Base-by-base conservation (phyloP, 2,888 invertebrate species). In the Dasypolia templi region DNA sequence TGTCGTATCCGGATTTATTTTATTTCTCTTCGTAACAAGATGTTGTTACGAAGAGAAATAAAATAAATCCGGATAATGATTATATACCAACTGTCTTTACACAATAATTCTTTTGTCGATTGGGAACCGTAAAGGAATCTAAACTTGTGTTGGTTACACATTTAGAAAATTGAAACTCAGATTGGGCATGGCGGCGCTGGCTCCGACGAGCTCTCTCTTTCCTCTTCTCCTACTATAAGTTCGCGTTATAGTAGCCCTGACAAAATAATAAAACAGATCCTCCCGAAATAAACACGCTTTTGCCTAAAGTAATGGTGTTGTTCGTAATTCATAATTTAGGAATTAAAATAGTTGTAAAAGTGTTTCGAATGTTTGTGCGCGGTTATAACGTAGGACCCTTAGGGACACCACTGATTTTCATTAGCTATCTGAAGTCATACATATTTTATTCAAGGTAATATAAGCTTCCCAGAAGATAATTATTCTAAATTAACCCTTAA, bases 261-360 rank as follows among this genome's bases (percentile, higher is more conserved):
- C 17, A 63, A 42, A 39, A 58, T 32, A 72, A 51, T 11, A 49
- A 12, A 61, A 19, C 11, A 42, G 26, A 44, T n/a, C 65, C 44
- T 35, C 39, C 9, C 51, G 56, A 42, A 63, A 72, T 32, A 61
- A 63, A 26, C 62, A n/a, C 39, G 12, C 4, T 68, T 68, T 61
- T 29, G 3, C 1, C 29, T 49, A 17, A 61, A 46, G 39, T 77
- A 55, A 74, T 53, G 17, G 6, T 26, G 58, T 19, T 22, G 29
- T 5, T 26, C 62, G 22, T 75, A 67, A 67, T 75, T 79, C 67
- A 82, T 70, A 61, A 81, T 65, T 77, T 42, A 22, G 26, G 42
- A 53, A 73, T 70, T 63, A 74, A 69, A 73, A 63, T 35, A 46
- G 70, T 22, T 67, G 56, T 65, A 65, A 61, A 82, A 67, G 14